Evolutionary conservation across 2,888 invertebrate species (phyloP), one percentile per base, ranked within the genome.

Genomic region (Thera britannica): DNA sequence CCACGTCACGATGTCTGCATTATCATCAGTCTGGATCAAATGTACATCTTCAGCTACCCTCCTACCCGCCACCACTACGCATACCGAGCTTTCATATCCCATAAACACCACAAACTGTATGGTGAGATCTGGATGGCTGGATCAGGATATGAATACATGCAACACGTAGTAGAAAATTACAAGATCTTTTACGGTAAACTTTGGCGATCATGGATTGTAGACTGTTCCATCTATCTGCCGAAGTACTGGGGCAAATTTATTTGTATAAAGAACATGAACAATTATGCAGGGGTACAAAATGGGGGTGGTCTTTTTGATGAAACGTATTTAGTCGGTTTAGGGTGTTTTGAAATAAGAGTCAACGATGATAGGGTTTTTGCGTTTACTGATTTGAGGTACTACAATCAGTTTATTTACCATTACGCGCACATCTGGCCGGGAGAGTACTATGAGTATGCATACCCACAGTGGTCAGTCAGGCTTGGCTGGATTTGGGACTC

Each of bases 191-290:
- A 73, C 62, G 52, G 64, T 0, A 2, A 6, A 0, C 12, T 74
- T 0, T 12, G 55, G 0, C 76, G 61, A 38, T n/a, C 4, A 0
- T 5, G 72, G 1, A 44, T 80, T 0, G 77, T 78, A 0, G 86
- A 88, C 63, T 89, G 89, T 68, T 85, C 84, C 0, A 80, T 67
- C 3, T 86, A 82, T 44, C 49, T 89, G 0, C 88, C 88, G 0
- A 89, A 89, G 68, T 85, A 76, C 77, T 89, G 89, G 89, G 89
- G 89, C 0, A 88, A 88, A 70, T 89, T 89, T 62, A 83, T 89
- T 23, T 89, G 89, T 60, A 41, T 87, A 0, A 75, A 46, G n/a
- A 89, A 89, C 68, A 2, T 7, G 0, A 0, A 58, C 0, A 1
- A 56, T 0, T 78, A 68, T 1, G 35, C 85, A 0, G 88, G 89